Evolutionary conservation across 1,140 invertebrate species (phyloP), one percentile per base, ranked within the genome.

Genomic region (Sitobion miscanthi): DNA sequence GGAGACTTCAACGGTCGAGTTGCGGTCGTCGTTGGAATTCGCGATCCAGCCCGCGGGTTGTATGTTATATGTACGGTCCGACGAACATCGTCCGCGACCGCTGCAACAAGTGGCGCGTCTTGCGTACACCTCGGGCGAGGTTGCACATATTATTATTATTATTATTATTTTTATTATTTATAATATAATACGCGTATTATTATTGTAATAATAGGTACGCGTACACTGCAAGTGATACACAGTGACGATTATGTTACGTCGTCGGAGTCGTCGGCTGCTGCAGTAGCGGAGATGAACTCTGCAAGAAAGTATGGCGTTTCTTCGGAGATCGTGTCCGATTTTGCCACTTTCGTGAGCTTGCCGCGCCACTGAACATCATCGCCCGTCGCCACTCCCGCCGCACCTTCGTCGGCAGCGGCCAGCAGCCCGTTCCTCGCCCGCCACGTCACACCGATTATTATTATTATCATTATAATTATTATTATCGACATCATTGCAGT

Each of bases 321-420:
- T 54, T 38, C 38, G 11, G 30, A 14, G 87, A 54, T 89, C 49
- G 87, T 52, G n/a, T 89, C 30, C 30, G 35, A 89, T 52, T 52
- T 89, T 89, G 87, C 87, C 87, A 89, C 49, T 89, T 52, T 89
- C 47, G 87, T 54, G 87, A 49, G 87, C 87, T 52, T 89, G 6
- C 87, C 87, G 87, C 30, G 35, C n/a, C 47, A 49, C 30, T 38
- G 87, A 49, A 38, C 87, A 89, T 54, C 20, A 25, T 52, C 47
- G 45, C 30, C 17, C 25, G 23, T 88, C 62, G 62, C 25, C 62
- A 69, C 25, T 30, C 25, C 62, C 62, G 62, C 30, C 62, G 62
- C 62, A 77, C 30, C 62, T 77, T 35, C 62, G 62, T 17, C n/a
- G 62, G 25, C n/a, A 30, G 25, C 57, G 25, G 62, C 8, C 8